A percentile compares a stretch with the other conserved stretches of the same genome.
phyloP scores from a whole-genome alignment of 2,113 vertebrate species.

The Abramis brama region DNA sequence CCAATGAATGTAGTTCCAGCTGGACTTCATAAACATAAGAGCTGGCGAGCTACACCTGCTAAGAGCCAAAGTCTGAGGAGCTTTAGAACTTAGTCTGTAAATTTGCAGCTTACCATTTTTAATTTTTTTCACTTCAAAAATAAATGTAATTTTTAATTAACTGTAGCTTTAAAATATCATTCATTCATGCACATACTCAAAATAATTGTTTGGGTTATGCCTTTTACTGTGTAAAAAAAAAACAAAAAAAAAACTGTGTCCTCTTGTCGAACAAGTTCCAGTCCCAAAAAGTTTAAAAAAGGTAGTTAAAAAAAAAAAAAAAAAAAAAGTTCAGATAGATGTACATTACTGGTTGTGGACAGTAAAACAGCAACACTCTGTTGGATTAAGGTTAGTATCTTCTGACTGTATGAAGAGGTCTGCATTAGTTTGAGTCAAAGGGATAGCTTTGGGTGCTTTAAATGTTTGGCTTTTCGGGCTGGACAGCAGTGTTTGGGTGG shows the following conservation, averaged over 20 bases:
- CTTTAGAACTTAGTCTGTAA: not conserved
- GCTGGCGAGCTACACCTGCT: not conserved
- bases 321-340: not conserved
- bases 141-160: not conserved
- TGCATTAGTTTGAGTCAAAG: not conserved
- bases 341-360: not conserved
- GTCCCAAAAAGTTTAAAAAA: not conserved
- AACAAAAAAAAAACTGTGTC: no score
- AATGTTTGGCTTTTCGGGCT: conserved; percentile 10
- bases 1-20: not conserved
- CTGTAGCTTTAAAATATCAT: not conserved
- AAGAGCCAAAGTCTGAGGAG: not conserved
- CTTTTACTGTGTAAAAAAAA: not conserved
- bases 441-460: not conserved
- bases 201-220: not conserved
- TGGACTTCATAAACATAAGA: not conserved
- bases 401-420: not conserved
- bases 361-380: not conserved
- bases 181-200: not conserved
- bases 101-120: not conserved
- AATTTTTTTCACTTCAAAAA: not conserved
- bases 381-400: not conserved
- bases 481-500: conserved; percentile 21
- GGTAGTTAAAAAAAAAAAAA: not conserved
- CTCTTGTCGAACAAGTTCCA: not conserved